Evolutionary conservation across 2,113 vertebrate species (phyloP).

Genomic region (Nanger granti): DNA sequence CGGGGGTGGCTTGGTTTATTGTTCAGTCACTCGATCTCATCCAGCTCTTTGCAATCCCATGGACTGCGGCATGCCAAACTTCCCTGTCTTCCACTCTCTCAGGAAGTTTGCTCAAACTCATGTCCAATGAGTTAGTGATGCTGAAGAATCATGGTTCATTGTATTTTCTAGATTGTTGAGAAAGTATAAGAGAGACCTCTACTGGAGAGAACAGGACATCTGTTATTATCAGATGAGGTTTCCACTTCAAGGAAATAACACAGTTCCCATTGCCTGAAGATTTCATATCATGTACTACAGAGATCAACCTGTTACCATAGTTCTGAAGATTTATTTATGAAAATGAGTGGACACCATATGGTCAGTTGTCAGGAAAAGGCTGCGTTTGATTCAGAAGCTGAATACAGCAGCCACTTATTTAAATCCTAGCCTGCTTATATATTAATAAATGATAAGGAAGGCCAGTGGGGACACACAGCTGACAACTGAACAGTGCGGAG

Average conservation of each 20-base stretch:
- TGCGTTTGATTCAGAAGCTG: not conserved
- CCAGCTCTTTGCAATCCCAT: not conserved
- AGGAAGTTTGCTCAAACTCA: not conserved
- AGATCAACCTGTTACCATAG: not conserved
- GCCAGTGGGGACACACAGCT: accelerated
- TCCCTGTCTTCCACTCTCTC: not conserved
- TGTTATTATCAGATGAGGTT: not conserved
- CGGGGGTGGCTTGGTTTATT: not conserved
- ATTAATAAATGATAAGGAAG: not conserved
- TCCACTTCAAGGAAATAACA: not conserved
- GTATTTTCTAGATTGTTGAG: not conserved
- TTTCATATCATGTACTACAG: not conserved
- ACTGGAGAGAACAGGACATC: constrained; percentile 52
- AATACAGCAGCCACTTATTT: not conserved
- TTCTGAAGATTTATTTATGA: not conserved
- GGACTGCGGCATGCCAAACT: not conserved
- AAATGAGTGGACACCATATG: not conserved
- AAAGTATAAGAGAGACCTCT: constrained; percentile 77
- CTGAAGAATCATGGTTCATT: not conserved
- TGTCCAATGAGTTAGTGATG: not conserved
- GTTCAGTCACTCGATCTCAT: not conserved
- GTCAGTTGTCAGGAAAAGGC: not conserved
- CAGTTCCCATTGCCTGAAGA: not conserved
- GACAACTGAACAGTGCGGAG: accelerated
- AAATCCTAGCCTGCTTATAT: not conserved